Percentiles rank a stretch among this genome's conserved stretches.
These are phyloP conservation scores for Trochalopteron elliotii DNA, from an alignment of 2,113 vertebrate genomes.

Conservation along the genomic window DNA sequence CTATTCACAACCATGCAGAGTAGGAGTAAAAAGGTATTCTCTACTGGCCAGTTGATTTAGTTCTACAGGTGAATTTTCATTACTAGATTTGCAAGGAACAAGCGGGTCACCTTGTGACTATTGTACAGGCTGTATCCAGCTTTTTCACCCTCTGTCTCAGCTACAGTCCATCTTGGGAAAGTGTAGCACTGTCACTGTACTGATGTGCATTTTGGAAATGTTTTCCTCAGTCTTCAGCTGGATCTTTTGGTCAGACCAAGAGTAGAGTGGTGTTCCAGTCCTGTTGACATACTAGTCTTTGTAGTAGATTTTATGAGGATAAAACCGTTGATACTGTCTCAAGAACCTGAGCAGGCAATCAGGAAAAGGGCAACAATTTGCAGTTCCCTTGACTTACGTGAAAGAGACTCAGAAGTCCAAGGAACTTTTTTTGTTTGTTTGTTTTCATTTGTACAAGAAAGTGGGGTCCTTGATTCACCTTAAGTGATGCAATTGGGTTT, in stretches of 20 bases:
- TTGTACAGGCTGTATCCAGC: not conserved
- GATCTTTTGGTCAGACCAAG: not conserved
- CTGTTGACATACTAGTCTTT: not conserved
- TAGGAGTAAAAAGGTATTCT: not conserved
- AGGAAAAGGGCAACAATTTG: not conserved
- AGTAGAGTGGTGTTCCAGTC: not conserved
- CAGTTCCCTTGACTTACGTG: not conserved
- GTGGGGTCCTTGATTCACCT: rapidly evolving
- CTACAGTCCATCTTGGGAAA: not conserved
- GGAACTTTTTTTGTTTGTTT: no score
- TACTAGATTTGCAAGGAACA: not conserved
- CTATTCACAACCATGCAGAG: not conserved
- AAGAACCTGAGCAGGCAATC: not conserved
- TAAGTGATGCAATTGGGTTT: not conserved
- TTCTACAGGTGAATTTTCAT: not conserved
- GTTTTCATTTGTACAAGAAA: not conserved
- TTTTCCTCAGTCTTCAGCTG: not conserved
- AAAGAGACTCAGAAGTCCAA: not conserved
- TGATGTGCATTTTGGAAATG: not conserved
- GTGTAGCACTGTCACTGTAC: not conserved
- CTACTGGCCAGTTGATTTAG: not conserved
- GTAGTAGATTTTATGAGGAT: not conserved
- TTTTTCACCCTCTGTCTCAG: not conserved
- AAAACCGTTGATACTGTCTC: not conserved
- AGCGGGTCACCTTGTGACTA: not conserved